These are phyloP conservation scores for Stegophylla sp. DNA, from an alignment of 2,888 invertebrate genomes.

Conservation along the genomic window DNA sequence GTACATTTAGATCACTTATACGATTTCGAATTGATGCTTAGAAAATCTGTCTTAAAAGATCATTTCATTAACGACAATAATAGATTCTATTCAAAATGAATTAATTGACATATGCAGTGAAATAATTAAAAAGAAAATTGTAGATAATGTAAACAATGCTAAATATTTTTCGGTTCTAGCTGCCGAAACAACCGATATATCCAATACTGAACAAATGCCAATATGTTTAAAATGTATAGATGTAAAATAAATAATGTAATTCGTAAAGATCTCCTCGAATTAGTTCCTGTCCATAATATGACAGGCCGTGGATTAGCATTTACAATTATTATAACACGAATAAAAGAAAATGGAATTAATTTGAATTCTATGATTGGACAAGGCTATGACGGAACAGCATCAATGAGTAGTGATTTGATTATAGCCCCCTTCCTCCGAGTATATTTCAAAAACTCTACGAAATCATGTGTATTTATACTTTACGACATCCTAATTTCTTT, in stretches of 20 bases:
- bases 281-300: neutral
- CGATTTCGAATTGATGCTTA: neutral
- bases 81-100: constrained; percentile 2
- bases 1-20: constrained; percentile 18
- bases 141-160: neutral
- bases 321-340: neutral
- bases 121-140: neutral
- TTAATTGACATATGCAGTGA: constrained; percentile 1
- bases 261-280: constrained; percentile 8
- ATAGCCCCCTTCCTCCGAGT: too few relatives aligned
- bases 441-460: too few relatives aligned
- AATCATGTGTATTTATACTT: too few relatives aligned
- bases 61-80: neutral
- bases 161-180: neutral
- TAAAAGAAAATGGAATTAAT: constrained; percentile 8
- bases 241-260: constrained; percentile 1
- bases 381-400: neutral
- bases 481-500: too few relatives aligned
- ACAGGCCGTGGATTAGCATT: constrained; percentile 1
- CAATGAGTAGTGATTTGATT: too few relatives aligned
- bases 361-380: constrained; percentile 21
- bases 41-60: neutral
- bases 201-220: neutral
- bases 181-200: constrained; percentile 2
- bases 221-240: constrained; percentile 10